phyloP scores from a whole-genome alignment of 2,113 vertebrate genomes.

The Festucalex cinctus region DNA sequence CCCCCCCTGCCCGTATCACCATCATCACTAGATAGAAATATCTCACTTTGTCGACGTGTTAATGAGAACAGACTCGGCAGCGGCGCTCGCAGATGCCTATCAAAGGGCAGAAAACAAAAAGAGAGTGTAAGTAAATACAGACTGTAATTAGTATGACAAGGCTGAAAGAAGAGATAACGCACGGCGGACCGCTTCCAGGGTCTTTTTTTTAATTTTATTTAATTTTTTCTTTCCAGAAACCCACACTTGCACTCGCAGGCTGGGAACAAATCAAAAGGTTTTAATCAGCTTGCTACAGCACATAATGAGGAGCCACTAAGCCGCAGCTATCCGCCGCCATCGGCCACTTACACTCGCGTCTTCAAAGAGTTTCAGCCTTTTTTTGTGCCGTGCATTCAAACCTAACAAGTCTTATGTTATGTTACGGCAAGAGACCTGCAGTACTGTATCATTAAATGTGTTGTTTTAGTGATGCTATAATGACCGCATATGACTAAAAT shows the following conservation, averaged over 20 bases:
- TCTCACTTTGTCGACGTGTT: conserved; percentile 68
- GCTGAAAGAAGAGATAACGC: conserved; percentile 73
- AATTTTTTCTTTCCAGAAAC: conserved; percentile 26
- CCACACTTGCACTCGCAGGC: conserved; percentile 23
- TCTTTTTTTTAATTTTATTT: conserved; percentile 28
- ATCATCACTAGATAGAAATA: conserved; percentile 64
- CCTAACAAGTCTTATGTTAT: conserved; percentile 43
- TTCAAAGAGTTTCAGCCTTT: conserved; percentile 67
- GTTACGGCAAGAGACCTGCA: conserved; percentile 28
- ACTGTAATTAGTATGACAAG: conserved; percentile 75
- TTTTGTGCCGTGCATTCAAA: conserved; percentile 31
- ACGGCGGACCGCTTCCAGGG: conserved; percentile 55
- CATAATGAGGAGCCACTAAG: conserved; percentile 74
- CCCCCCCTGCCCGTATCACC: conserved; percentile 31
- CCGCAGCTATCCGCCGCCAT: conserved; percentile 71
- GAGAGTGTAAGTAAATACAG: conserved; percentile 74
- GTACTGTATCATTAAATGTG: neutral
- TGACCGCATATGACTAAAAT: neutral
- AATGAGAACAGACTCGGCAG: conserved; percentile 67
- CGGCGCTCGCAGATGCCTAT: conserved; percentile 67
- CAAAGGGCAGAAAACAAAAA: conserved; percentile 68
- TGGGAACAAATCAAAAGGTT: conserved; percentile 68
- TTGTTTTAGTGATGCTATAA: neutral
- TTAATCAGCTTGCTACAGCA: conserved; percentile 76
- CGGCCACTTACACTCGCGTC: conserved; percentile 69